Evolutionary conservation across 2,888 invertebrate species (phyloP), one percentile per base, ranked within the genome.

Genomic region (Apodemia zela): DNA sequence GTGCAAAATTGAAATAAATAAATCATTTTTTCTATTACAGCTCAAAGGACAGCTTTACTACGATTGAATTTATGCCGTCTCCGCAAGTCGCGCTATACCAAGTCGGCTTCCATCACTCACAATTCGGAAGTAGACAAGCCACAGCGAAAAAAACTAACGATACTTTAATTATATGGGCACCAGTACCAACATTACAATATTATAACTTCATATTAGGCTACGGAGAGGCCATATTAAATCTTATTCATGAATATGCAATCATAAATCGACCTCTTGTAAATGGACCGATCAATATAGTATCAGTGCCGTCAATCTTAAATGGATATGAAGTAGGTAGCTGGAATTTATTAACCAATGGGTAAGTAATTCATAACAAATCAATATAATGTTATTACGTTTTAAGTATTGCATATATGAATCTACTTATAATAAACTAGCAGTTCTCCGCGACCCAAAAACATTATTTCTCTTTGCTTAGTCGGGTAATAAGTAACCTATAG

Each of bases 341-440:
- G 89, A 88, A 85, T 77, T 75, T 89, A 59, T 73, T 89, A 54
- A 87, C 87, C n/a, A 87, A 85, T 68, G 82, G 85, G 89, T 89
- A 71, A 81, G 85, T 75, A 5, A 7, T 18, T n/a, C 35, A 35
- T 59, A 11, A 13, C 10, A 35, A 13, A 38, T 6, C 13, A 38
- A 13, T 8, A 11, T 35, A n/a, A n/a, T n/a, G n/a, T n/a, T n/a
- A n/a, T n/a, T n/a, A 35, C 33, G 7, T 35, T 35, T 11, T 35
- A 35, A 11, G 10, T 11, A 10, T 35, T 8, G 3, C 35, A 35
- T 11, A 3, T 10, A 35, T 35, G 3, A 35, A 35, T 10, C 0
- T 35, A 35, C 35, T 35, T 35, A 35, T 10, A 35, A 35, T 11
- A 35, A 35, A 35, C n/a, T n/a, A n/a, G n/a, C n/a, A n/a, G n/a